These are phyloP conservation scores for Ranitomeya variabilis DNA, from an alignment of 2,113 vertebrate genomes.

Conservation along the genomic window DNA sequence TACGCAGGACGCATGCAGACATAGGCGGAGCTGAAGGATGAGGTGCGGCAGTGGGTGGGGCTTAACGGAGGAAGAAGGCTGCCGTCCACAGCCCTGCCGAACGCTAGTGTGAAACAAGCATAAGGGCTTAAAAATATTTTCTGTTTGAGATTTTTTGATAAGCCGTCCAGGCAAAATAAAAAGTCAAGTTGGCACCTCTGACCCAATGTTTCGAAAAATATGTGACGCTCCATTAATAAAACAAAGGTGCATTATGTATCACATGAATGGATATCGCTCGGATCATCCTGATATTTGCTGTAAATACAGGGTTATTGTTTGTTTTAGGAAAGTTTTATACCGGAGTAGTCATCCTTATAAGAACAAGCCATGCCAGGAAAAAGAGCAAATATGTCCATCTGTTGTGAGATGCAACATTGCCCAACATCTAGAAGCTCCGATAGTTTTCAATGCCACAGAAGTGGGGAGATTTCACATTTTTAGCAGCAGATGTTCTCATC, in stretches of 20 bases:
- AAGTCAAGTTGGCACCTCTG: not conserved
- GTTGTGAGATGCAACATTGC: not conserved
- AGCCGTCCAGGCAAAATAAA: no score
- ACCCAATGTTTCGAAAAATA: not conserved
- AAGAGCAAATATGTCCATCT: conserved; percentile 1
- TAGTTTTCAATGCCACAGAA: not conserved
- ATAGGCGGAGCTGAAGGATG: no score
- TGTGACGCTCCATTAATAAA: not conserved
- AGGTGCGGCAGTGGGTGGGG: no score
- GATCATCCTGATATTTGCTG: not conserved
- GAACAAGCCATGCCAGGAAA: not conserved
- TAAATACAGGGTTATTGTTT: not conserved
- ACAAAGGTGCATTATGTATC: not conserved
- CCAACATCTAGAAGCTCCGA: not conserved
- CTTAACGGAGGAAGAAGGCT: no score
- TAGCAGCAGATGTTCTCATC: not conserved
- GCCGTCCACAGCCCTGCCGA: no score
- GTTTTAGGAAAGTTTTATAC: not conserved
- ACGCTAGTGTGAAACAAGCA: no score
- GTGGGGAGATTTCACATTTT: not conserved
- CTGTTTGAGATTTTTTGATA: no score
- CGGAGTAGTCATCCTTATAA: not conserved
- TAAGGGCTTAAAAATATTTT: no score
- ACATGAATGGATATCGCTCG: not conserved
- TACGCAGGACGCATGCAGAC: no score